Evolutionary conservation across 2,113 vertebrate species (phyloP).

Genomic region (Falcunculus frontatus): DNA sequence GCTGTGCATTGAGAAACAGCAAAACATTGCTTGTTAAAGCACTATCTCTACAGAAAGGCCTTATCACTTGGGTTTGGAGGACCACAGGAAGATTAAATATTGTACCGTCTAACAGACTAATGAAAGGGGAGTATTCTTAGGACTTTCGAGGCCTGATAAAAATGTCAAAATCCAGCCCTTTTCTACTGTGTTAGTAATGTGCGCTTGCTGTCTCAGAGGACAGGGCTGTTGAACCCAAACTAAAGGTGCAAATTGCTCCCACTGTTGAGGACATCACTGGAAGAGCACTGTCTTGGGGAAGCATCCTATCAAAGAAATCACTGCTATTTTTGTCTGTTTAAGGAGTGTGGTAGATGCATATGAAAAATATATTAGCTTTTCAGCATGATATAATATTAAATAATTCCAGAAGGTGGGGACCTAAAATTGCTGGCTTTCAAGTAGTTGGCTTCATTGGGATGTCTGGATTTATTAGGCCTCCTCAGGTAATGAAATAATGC

Average conservation of each 20-base stretch:
- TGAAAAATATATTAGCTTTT: not conserved
- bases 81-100: not conserved
- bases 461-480: not conserved
- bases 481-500: not conserved
- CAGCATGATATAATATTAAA: not conserved
- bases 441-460: not conserved
- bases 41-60: not conserved
- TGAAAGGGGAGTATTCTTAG: not conserved
- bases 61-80: not conserved
- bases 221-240: not conserved
- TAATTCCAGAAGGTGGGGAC: not conserved
- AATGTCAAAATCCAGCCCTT: not conserved
- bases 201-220: not conserved
- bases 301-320: not conserved
- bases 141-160: not conserved
- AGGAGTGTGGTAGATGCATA: not conserved
- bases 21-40: not conserved
- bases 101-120: not conserved
- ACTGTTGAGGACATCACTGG: not conserved
- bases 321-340: not conserved
- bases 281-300: not conserved
- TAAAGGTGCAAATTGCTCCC: not conserved
- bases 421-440: not conserved
- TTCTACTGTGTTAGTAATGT: fast-evolving
- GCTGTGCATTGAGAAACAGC: not conserved